phyloP scores from a whole-genome alignment of 2,113 vertebrate genomes.

The Rhagologus leucostigma region DNA sequence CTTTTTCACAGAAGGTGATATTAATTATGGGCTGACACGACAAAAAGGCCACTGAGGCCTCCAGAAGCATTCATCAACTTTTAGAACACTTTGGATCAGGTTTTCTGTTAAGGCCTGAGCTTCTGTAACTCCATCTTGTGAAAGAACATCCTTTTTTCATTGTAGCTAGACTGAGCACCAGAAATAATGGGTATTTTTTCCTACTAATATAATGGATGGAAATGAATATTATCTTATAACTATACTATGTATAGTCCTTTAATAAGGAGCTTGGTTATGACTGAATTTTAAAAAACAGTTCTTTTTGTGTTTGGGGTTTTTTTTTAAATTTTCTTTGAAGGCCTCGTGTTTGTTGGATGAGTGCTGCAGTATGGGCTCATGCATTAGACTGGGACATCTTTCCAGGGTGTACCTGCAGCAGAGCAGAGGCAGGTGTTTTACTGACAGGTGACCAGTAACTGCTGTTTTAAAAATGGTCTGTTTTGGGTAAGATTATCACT shows the following conservation, averaged over 20 bases:
- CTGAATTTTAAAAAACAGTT: background rate
- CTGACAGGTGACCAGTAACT: background rate
- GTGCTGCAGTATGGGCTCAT: background rate
- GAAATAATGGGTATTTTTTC: rapidly evolving
- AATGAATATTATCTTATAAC: background rate
- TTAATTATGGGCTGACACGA: background rate
- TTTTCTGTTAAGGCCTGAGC: background rate
- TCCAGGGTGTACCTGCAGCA: background rate
- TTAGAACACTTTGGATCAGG: background rate
- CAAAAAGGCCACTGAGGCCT: background rate
- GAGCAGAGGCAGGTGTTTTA: background rate
- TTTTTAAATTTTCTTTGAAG: background rate
- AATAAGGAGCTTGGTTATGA: background rate
- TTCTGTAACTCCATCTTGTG: background rate
- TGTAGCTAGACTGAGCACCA: background rate
- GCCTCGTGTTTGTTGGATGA: rapidly evolving
- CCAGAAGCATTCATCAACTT: background rate
- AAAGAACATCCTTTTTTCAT: background rate
- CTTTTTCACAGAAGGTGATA: background rate
- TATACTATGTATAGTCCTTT: background rate
- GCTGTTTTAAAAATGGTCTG: background rate
- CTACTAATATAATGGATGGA: background rate
- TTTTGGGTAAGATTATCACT: background rate
- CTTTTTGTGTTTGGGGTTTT: background rate
- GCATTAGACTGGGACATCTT: background rate